phyloP scores from a whole-genome alignment of 2,113 vertebrate genomes.

The Heptranchias perlo region DNA sequence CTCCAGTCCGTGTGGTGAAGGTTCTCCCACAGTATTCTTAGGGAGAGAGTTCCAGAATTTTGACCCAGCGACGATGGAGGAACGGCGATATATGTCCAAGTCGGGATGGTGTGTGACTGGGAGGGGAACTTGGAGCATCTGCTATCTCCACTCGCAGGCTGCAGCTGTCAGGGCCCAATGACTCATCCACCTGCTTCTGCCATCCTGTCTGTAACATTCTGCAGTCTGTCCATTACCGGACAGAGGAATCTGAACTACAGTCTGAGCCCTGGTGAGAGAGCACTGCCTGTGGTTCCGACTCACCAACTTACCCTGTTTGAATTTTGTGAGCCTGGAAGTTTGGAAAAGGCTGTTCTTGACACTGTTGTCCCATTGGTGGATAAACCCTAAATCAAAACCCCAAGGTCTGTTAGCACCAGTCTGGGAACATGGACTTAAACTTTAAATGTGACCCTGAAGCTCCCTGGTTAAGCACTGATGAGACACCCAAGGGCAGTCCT shows the following conservation, averaged over 20 bases:
- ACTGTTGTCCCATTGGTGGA: not conserved
- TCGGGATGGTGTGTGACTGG: too few relatives aligned
- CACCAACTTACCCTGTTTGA: not conserved
- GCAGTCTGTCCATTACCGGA: not conserved
- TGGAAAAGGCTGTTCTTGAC: not conserved
- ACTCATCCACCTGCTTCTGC: not conserved
- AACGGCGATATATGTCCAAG: not conserved
- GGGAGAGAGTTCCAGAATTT: not conserved
- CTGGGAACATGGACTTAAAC: too few relatives aligned
- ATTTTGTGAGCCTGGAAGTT: not conserved
- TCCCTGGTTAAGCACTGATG: too few relatives aligned
- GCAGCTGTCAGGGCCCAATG: not conserved
- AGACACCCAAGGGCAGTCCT: too few relatives aligned
- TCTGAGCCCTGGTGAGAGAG: not conserved
- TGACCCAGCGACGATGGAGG: not conserved
- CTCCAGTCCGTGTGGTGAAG: not conserved
- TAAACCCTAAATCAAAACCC: not conserved
- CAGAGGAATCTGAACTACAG: not conserved
- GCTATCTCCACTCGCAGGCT: not conserved
- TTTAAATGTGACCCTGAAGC: too few relatives aligned
- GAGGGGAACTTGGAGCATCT: not conserved
- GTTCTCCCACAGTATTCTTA: not conserved
- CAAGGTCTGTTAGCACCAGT: not conserved
- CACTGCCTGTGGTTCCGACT: not conserved
- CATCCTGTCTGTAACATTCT: not conserved